Evolutionary conservation across 2,888 invertebrate genomes (phyloP).

Genomic region (Platycnemis pennipes): DNA sequence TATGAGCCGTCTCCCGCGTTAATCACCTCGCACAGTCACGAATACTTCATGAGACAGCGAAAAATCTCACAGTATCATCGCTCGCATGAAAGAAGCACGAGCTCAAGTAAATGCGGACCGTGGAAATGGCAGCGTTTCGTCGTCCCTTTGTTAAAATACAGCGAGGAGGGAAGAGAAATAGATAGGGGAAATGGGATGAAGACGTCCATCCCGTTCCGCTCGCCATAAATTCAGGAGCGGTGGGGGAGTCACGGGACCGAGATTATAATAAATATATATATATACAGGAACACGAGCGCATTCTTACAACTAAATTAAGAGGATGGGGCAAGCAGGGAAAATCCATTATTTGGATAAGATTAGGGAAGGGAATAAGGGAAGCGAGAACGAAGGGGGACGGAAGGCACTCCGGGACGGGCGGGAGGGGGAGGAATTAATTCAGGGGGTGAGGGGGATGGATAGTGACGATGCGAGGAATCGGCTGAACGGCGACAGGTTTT

Average conservation of each 20-base stretch:
- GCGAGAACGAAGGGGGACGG: not conserved
- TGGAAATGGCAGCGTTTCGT: not conserved
- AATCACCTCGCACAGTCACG: not conserved
- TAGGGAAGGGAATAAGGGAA: not conserved
- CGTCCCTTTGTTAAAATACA: not conserved
- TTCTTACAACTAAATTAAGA: conserved; percentile 20
- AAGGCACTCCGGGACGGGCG: not conserved
- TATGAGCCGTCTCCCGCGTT: not conserved
- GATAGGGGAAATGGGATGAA: not conserved
- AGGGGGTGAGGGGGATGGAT: not conserved
- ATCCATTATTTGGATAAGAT: not conserved
- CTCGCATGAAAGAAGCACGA: not conserved
- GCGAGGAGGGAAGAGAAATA: not conserved
- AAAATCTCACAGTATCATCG: not conserved
- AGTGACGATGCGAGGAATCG: not conserved
- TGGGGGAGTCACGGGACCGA: not conserved
- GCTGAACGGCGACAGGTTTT: not conserved
- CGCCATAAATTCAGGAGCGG: not conserved
- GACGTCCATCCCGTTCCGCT: not conserved
- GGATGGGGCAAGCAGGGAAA: not conserved
- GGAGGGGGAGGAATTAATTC: not conserved
- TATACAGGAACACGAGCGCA: not conserved
- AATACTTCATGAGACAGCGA: not conserved
- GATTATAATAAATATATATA: conserved; percentile 10
- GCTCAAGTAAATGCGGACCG: not conserved